Conservation (phyloP, 2,113 vertebrate genomes). For the Sceloporus undulatus region DNA sequence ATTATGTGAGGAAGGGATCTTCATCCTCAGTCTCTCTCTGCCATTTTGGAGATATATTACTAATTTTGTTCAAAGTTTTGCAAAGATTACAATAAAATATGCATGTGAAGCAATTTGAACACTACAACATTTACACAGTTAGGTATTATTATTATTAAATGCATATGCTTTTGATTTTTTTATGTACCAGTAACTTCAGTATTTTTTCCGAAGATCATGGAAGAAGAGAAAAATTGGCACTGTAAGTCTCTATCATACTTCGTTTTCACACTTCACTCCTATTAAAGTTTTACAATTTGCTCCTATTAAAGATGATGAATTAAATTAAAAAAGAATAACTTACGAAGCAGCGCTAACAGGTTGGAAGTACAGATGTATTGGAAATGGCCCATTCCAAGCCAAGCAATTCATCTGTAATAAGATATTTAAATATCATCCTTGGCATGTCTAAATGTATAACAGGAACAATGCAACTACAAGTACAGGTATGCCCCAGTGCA, state of each 20-base stretch:
- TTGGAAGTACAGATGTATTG: slow-evolving; percentile 72
- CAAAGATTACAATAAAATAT: background rate
- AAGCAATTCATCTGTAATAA: slow-evolving; percentile 82
- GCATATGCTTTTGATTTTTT: background rate
- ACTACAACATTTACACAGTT: background rate
- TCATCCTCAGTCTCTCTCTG: background rate
- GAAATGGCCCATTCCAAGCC: slow-evolving; percentile 83
- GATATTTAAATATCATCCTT: slow-evolving; percentile 23
- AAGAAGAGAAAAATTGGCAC: background rate
- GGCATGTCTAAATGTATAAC: background rate
- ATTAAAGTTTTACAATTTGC: no score
- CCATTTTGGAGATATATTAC: background rate
- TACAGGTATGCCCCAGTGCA: no score
- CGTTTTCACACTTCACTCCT: background rate
- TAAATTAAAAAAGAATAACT: slow-evolving; percentile 61
- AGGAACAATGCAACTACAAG: slow-evolving; percentile 15
- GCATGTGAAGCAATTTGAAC: background rate
- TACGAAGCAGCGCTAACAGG: slow-evolving; percentile 80
- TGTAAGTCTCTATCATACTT: background rate
- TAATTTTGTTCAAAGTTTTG: background rate
- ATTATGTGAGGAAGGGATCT: background rate
- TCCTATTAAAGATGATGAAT: background rate
- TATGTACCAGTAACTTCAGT: background rate
- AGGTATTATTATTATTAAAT: background rate
- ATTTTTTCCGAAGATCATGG: background rate